Evolutionary conservation across 2,113 vertebrate species (phyloP).

Genomic region (Hippocampus zosterae): DNA sequence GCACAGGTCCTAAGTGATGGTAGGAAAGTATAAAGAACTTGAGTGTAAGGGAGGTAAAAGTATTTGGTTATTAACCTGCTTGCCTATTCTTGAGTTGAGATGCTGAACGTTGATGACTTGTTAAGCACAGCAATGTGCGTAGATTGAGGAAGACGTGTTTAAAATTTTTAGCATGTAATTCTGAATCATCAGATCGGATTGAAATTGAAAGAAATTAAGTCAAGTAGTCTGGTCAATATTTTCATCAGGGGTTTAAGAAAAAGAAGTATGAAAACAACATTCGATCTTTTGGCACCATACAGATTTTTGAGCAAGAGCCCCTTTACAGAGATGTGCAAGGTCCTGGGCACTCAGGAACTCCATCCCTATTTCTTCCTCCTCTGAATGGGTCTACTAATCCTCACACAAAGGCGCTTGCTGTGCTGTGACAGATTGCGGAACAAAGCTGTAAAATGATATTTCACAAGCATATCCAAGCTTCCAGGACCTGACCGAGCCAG

Average conservation of each 20-base stretch:
- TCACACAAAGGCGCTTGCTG: constrained; percentile 66
- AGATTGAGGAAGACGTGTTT: neutral
- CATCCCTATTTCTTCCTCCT: constrained; percentile 29
- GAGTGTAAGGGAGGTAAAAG: too few species aligned
- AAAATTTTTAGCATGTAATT: neutral
- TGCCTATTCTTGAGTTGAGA: too few species aligned
- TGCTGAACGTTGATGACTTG: too few species aligned
- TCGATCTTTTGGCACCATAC: constrained; percentile 20
- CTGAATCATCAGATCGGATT: neutral
- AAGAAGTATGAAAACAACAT: constrained; percentile 13
- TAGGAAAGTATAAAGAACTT: too few species aligned
- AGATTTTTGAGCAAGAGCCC: constrained; percentile 23
- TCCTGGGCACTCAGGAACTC: constrained; percentile 23
- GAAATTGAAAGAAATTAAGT: neutral
- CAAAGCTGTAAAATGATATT: constrained; percentile 64
- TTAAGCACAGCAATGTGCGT: too few species aligned
- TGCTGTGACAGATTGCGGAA: constrained; percentile 55
- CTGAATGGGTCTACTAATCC: constrained; percentile 64
- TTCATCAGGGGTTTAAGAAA: constrained; percentile 16
- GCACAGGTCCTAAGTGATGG: too few species aligned
- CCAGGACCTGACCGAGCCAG: constrained; percentile 24
- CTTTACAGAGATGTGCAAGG: constrained; percentile 39
- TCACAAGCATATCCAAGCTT: constrained; percentile 66
- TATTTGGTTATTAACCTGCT: too few species aligned
- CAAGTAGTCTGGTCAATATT: neutral